Conservation (phyloP, 2,113 vertebrate genomes). For the Bagarius yarrelli region DNA sequence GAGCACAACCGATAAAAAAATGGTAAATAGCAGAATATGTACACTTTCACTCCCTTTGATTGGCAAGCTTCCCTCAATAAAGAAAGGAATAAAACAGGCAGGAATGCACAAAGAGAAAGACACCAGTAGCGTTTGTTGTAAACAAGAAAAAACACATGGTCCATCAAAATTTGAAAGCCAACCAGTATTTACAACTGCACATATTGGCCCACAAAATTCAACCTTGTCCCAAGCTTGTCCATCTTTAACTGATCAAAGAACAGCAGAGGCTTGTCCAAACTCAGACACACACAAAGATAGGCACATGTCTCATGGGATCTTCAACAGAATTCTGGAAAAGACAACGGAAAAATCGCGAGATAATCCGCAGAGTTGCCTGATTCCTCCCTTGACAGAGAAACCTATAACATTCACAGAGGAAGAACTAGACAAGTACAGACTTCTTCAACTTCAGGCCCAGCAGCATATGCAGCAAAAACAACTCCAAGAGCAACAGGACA, state of each 20-base stretch:
- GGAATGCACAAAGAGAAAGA: slow-evolving; percentile 34
- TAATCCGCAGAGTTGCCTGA: slow-evolving; percentile 64
- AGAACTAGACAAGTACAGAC: slow-evolving; percentile 92
- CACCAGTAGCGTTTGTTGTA: background rate
- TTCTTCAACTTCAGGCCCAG: slow-evolving; percentile 91
- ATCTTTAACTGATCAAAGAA: background rate
- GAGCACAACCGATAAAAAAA: slow-evolving; percentile 30
- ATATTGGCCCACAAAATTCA: background rate
- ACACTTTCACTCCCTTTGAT: slow-evolving; percentile 68
- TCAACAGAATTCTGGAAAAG: slow-evolving; percentile 68
- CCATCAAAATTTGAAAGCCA: slow-evolving; percentile 27
- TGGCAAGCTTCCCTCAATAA: slow-evolving; percentile 71
- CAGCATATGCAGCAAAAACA: slow-evolving; percentile 90
- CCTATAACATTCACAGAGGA: slow-evolving; percentile 91
- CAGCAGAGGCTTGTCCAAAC: background rate
- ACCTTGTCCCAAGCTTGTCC: background rate
- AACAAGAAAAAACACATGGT: slow-evolving; percentile 9
- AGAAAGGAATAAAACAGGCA: slow-evolving; percentile 62
- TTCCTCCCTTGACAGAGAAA: slow-evolving; percentile 73
- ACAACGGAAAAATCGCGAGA: slow-evolving; percentile 58
- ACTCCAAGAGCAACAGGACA: slow-evolving; percentile 78
- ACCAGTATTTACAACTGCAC: slow-evolving; percentile 10
- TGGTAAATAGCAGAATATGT: slow-evolving; percentile 53
- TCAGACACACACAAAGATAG: slow-evolving; percentile 27
- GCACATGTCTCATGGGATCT: slow-evolving; percentile 60